phyloP scores from a whole-genome alignment of 2,797 vertebrate genomes.

The Toxotes lorentzi region DNA sequence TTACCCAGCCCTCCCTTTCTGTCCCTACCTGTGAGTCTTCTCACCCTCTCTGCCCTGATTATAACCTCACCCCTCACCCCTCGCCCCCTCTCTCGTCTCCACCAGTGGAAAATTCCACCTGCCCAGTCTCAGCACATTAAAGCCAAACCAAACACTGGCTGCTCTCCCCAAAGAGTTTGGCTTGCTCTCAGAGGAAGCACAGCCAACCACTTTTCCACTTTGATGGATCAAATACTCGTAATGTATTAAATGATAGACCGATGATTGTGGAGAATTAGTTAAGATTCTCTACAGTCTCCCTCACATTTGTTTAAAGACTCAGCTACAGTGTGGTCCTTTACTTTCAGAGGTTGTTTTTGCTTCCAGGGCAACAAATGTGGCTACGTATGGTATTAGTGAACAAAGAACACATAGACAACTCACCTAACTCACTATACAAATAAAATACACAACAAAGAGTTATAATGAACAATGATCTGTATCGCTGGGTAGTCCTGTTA shows the following conservation, averaged over 20 bases:
- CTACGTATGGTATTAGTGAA: neutral
- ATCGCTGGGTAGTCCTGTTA: neutral
- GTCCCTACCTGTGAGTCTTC: conserved; percentile 21
- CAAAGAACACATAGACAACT: no score
- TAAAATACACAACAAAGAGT: no score
- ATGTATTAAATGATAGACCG: conserved; percentile 10
- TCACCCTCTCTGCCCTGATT: conserved; percentile 17
- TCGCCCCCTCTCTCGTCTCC: conserved; percentile 4
- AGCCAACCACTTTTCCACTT: conserved; percentile 41
- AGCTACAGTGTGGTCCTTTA: neutral
- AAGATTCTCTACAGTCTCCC: neutral
- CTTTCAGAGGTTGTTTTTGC: neutral
- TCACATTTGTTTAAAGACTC: conserved; percentile 4
- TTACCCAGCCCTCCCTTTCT: neutral
- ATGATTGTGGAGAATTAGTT: conserved; percentile 12
- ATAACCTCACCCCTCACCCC: conserved; percentile 7
- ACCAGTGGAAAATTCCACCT: conserved; percentile 80
- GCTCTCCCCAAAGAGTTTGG: conserved; percentile 30
- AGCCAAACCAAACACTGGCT: conserved; percentile 71
- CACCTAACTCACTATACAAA: no score
- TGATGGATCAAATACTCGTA: conserved; percentile 26
- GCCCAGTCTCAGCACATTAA: conserved; percentile 41
- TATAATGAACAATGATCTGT: no score
- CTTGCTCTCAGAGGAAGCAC: conserved; percentile 25
- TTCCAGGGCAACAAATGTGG: conserved; percentile 4